Conservation (phyloP, 2,113 vertebrate genomes). For the Mobula hypostoma region DNA sequence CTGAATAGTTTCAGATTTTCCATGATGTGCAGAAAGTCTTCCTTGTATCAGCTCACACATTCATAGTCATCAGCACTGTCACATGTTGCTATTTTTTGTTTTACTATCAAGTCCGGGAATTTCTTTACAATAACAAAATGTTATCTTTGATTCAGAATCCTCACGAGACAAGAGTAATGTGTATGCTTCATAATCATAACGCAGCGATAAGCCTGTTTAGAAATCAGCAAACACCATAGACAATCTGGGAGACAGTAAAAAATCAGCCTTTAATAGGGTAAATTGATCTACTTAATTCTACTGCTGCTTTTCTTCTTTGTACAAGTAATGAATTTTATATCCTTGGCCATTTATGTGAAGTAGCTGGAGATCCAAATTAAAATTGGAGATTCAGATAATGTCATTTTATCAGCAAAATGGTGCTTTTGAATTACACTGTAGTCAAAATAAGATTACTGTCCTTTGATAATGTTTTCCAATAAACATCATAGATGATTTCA, state of each 20-base stretch:
- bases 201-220: background rate
- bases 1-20: constrained; percentile 11
- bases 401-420: background rate
- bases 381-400: background rate
- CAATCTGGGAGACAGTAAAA: background rate
- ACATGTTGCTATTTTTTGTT: background rate
- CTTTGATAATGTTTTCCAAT: background rate
- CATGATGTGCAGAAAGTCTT: constrained; percentile 15
- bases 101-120: constrained; percentile 5
- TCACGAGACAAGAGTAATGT: background rate
- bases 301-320: background rate
- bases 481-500: constrained; percentile 12
- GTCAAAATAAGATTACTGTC: constrained; percentile 1
- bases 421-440: background rate
- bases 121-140: constrained; percentile 8
- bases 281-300: background rate
- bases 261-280: background rate
- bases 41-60: constrained; percentile 28
- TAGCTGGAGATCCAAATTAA: background rate
- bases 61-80: constrained; percentile 1
- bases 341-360: background rate
- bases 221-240: background rate
- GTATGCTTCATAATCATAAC: background rate
- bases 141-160: background rate
- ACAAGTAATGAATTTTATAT: background rate